phyloP scores from a whole-genome alignment of 2,113 vertebrate species.

The Cettia cetti region DNA sequence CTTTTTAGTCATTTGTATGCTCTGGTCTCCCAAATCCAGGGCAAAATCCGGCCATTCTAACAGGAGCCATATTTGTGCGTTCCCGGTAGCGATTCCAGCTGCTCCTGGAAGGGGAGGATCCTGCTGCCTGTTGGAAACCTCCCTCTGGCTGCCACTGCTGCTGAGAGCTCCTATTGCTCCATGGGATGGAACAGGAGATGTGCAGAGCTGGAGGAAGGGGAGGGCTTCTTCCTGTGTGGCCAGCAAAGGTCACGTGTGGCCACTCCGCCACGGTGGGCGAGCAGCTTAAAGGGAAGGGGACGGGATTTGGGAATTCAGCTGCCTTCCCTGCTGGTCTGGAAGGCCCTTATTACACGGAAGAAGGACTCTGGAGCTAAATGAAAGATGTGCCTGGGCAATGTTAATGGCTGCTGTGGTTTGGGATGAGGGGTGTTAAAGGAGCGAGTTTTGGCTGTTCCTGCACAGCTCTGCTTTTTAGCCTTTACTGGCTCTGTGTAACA shows the following conservation, averaged over 20 bases:
- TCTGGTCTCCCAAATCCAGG: not conserved
- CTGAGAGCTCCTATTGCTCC: not conserved
- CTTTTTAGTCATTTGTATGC: not conserved
- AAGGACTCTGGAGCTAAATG: not conserved
- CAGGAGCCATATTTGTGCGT: rapidly evolving
- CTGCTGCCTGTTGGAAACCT: not conserved
- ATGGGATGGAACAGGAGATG: not conserved
- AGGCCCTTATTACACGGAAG: not conserved
- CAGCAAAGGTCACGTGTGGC: not conserved
- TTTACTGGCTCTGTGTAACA: not conserved
- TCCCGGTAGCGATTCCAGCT: not conserved
- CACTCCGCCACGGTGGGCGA: not conserved
- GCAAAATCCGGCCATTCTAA: rapidly evolving
- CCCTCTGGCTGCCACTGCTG: not conserved
- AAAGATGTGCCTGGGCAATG: not conserved
- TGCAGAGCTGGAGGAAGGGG: not conserved
- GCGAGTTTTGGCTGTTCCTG: not conserved
- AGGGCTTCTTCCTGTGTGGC: not conserved
- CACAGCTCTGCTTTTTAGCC: not conserved
- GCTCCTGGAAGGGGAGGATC: not conserved
- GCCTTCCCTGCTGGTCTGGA: not conserved
- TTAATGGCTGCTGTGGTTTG: not conserved
- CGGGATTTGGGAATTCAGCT: not conserved
- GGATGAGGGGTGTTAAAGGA: too few relatives aligned
- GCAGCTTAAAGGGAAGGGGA: not conserved